A percentile compares a stretch with the other conserved stretches of the same genome.
Conservation (phyloP, 2,797 vertebrate species). For the Protonibea diacanthus region DNA sequence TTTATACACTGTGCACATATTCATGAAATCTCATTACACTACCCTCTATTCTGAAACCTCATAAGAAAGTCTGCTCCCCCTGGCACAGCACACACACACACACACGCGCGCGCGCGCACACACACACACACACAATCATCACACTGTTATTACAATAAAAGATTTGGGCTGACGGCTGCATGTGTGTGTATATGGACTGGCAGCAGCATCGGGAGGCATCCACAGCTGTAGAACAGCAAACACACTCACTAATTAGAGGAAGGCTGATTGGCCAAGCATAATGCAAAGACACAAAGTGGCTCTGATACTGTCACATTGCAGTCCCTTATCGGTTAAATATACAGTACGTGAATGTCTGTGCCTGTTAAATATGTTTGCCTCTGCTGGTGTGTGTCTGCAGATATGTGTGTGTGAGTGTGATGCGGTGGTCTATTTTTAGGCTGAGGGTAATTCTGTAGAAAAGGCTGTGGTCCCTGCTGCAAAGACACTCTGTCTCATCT, state of each 20-base stretch:
- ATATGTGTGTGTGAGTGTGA: constrained; percentile 14
- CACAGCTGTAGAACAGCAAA: constrained; percentile 54
- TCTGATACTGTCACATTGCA: constrained; percentile 25
- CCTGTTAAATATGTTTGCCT: constrained; percentile 12
- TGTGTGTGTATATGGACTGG: constrained; percentile 26
- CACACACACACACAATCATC: constrained; percentile 22
- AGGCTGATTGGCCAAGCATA: constrained; percentile 58
- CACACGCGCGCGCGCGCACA: too few species aligned
- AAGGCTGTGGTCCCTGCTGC: constrained; percentile 57
- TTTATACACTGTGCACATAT: constrained; percentile 22
- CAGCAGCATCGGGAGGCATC: constrained; percentile 44
- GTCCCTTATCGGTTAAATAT: constrained; percentile 39
- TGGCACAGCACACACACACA: constrained; percentile 6
- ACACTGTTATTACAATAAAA: constrained; percentile 31
- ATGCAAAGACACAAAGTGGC: constrained; percentile 39
- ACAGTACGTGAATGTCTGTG: constrained; percentile 8
- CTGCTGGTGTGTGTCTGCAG: constrained; percentile 2
- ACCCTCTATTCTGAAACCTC: constrained; percentile 27
- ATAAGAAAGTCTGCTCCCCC: constrained; percentile 17
- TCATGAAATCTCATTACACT: constrained; percentile 56
- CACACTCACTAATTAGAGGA: constrained; percentile 65
- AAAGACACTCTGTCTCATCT: constrained; percentile 53
- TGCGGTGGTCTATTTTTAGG: constrained; percentile 68
- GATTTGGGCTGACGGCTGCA: constrained; percentile 36
- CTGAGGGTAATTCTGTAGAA: constrained; percentile 60